Conservation (phyloP, 2,888 invertebrate genomes). For the Asteroscopus sphinx region DNA sequence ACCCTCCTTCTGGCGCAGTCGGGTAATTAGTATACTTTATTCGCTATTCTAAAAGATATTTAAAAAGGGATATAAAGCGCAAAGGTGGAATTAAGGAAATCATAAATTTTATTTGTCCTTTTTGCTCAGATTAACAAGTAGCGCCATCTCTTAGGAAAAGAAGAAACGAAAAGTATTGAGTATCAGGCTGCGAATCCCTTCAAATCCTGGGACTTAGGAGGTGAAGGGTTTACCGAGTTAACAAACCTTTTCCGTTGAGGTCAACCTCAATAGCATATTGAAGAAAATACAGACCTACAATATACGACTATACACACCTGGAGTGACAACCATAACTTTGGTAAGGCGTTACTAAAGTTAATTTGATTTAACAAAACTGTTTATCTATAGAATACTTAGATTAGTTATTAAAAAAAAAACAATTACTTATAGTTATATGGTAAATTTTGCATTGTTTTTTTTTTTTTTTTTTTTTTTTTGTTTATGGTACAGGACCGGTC, state of each 20-base stretch:
- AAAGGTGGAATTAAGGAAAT: slow-evolving; percentile 28
- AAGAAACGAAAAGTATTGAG: slow-evolving; percentile 15
- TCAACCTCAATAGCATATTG: not conserved
- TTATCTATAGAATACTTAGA: no score
- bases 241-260: slow-evolving; percentile 2
- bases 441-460: no score
- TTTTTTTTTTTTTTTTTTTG: no score
- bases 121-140: slow-evolving; percentile 17
- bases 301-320: no score
- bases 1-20: no score
- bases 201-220: not conserved
- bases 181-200: slow-evolving; percentile 3
- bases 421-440: no score
- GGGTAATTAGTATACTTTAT: slow-evolving; percentile 33
- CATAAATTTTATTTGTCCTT: slow-evolving; percentile 28
- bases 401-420: no score
- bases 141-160: slow-evolving; percentile 41
- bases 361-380: no score
- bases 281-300: not conserved
- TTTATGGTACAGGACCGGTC: no score
- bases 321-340: no score
- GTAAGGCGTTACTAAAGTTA: no score
- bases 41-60: slow-evolving; percentile 31
- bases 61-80: slow-evolving; percentile 30
- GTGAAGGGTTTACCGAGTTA: not conserved